Conservation (phyloP, 1,140 invertebrate genomes). For the Drosophila eugracilis region DNA sequence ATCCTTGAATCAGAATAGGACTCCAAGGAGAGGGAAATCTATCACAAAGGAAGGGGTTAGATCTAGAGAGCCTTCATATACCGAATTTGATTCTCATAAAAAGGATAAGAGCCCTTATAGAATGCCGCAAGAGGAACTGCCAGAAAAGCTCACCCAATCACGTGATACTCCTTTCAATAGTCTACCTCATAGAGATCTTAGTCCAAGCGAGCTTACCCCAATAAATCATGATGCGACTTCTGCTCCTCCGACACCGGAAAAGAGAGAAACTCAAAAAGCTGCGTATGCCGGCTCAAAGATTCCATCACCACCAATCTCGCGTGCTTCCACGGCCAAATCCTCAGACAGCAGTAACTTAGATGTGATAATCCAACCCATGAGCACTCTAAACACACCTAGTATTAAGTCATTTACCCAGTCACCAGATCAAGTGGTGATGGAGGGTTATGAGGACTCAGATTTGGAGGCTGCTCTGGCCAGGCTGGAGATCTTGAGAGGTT, state of each 20-base stretch:
- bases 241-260: not conserved
- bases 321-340: conserved; percentile 34
- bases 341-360: conserved; percentile 48
- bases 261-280: not conserved
- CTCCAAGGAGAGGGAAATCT: not conserved
- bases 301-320: conserved; percentile 18
- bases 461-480: conserved; percentile 63
- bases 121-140: not conserved
- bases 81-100: not conserved
- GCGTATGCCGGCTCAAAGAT: not conserved
- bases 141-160: not conserved
- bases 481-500: conserved; percentile 54
- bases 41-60: not conserved
- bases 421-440: conserved; percentile 58
- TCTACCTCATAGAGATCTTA: conserved; percentile 2
- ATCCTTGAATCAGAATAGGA: not conserved
- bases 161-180: not conserved
- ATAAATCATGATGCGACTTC: conserved; percentile 5
- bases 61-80: not conserved
- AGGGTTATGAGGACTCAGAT: conserved; percentile 54
- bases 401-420: conserved; percentile 45
- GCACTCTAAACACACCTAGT: conserved; percentile 63
- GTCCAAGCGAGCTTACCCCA: not conserved
- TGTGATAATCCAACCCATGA: conserved; percentile 58
- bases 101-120: not conserved